Percentiles rank a stretch among this genome's conserved stretches.
Conservation (phyloP, 2,113 vertebrate genomes). For the Eidolon helvum region DNA sequence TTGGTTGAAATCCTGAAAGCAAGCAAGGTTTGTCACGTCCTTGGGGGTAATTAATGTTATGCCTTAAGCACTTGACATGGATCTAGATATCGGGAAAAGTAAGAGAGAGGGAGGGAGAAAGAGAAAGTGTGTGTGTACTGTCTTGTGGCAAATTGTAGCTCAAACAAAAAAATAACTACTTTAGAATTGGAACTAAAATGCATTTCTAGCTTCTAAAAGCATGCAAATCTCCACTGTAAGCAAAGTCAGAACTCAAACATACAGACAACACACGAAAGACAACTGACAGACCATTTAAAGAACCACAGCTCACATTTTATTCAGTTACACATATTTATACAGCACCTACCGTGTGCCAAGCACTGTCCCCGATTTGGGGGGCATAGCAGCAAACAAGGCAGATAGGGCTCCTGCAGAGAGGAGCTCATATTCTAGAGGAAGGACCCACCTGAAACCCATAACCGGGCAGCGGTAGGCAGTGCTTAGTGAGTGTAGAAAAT, state of each 20-base stretch:
- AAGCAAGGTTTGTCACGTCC: slow-evolving; percentile 90
- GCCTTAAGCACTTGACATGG: neutral
- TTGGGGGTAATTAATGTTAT: neutral
- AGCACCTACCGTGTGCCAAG: fast-evolving
- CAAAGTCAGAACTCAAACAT: neutral
- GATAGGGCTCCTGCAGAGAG: fast-evolving
- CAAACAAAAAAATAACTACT: neutral
- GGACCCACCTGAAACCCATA: fast-evolving
- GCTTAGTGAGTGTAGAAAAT: neutral
- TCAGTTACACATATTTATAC: neutral
- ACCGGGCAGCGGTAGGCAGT: neutral
- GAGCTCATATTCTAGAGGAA: neutral
- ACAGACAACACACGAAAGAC: neutral
- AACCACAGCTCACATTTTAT: neutral
- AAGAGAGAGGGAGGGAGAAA: neutral
- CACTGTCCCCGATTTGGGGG: neutral
- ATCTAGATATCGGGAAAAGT: neutral
- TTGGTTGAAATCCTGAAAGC: slow-evolving; percentile 90
- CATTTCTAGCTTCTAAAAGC: neutral
- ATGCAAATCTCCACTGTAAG: neutral
- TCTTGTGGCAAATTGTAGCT: neutral
- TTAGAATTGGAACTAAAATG: neutral
- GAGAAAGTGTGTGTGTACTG: neutral
- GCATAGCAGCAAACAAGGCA: neutral
- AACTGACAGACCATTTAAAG: neutral